Evolutionary conservation across 2,888 invertebrate genomes (phyloP).

Genomic region (Crioceris asparagi): DNA sequence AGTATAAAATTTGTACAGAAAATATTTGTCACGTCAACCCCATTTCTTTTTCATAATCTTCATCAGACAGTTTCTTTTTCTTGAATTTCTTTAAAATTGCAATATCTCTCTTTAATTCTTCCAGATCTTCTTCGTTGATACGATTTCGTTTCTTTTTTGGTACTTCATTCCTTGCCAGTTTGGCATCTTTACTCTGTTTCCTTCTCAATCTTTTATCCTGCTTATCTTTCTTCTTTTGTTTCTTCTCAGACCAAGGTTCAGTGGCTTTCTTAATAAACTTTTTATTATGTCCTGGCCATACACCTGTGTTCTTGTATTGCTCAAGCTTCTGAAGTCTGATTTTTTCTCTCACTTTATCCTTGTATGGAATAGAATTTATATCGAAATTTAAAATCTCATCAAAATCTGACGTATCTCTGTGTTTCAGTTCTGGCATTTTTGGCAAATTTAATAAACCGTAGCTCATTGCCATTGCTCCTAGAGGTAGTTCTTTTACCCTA

Average conservation of each 20-base stretch:
- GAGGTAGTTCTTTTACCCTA: conserved; percentile 75
- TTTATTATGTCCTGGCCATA: conserved; percentile 35
- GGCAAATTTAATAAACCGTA: conserved; percentile 89
- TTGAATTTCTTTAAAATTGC: conserved; percentile 78
- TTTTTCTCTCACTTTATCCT: conserved; percentile 67
- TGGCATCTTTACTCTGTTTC: conserved; percentile 47
- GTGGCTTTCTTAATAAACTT: conserved; percentile 45
- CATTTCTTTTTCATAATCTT: conserved; percentile 55
- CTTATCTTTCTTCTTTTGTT: conserved; percentile 55
- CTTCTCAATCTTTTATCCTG: conserved; percentile 51
- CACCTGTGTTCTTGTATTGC: conserved; percentile 56
- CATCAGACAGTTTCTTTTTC: conserved; percentile 63
- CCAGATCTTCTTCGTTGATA: conserved; percentile 61
- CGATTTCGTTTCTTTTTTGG: conserved; percentile 36
- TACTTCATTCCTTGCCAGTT: conserved; percentile 37
- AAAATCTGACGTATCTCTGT: conserved; percentile 46
- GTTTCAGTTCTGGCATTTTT: conserved; percentile 88
- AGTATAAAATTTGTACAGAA: too few species aligned
- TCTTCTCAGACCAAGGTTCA: conserved; percentile 69
- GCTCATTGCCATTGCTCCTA: conserved; percentile 72
- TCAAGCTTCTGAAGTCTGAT: conserved; percentile 60
- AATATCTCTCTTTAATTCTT: conserved; percentile 69
- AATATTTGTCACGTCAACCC: conserved; percentile 38
- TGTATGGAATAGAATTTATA: conserved; percentile 63
- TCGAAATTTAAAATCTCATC: conserved; percentile 52